Base-by-base conservation (phyloP, 2,888 invertebrate species). In the Coronaproctus castanopsis region DNA sequence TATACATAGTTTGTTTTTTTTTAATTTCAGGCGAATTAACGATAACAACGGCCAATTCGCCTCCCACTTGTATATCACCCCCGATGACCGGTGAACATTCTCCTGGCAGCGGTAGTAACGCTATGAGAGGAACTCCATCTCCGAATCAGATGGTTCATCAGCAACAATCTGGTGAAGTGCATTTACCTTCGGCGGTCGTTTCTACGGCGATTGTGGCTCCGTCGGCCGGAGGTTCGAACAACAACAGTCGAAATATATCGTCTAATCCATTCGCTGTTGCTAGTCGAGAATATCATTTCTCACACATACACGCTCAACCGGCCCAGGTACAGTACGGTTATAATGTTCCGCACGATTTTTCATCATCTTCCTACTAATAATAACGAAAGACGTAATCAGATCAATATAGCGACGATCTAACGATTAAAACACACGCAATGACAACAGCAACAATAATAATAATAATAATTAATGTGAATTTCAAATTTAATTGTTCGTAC, bases 291-390 rank as follows among this genome's bases (percentile, higher is more conserved):
- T 87, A 89, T 73, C 82, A 87, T 62, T 92, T 91, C 77, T 85
- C 88, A 72, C 92, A 92, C 75, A 92, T 91, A 77, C 92, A 93
- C 73, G 80, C 88, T 67, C 92, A 92, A 73, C 82, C 87, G 66
- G 83, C 87, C 72, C 86, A 86, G 80, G 85, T 77, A 74, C 72
- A 73, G 78, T 71, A 72, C 70, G 70, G 69, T 68, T 68, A 69
- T 68, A 63, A 61, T 57, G 61, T 61, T 60, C 61, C 63, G 55
- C 63, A 63, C 58, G 63, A 63, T 63, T 63, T 60, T 61, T 61
- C 61, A 55, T 60, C 63, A 57, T 62, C 63, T 22, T 68, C 67
- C 66, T 66, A 66, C 66, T 65, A 65, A 64, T 64, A 51, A n/a
- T n/a, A n/a, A n/a, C n/a, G n/a, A n/a, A n/a, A n/a, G n/a, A n/a